Evolutionary conservation across 2,113 vertebrate genomes (phyloP).

Genomic region (cat (Felis catus)): F.catus_Fca126_mat1.0 CM031423.1:44797001-44797500

Average conservation of each 20-base stretch:
- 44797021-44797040: not conserved
- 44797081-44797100: not conserved
- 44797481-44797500: not conserved
- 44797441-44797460: not conserved
- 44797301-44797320: too few species aligned
- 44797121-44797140: not conserved
- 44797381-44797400: too few species aligned
- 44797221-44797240: too few species aligned
- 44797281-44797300: too few species aligned
- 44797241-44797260: too few species aligned
- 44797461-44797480: constrained; percentile 4
- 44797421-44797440: too few species aligned
- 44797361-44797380: too few species aligned
- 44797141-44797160: not conserved
- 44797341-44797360: too few species aligned
- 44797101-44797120: not conserved
- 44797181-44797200: not conserved
- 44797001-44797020: not conserved
- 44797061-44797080: not conserved
- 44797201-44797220: not conserved
- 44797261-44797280: too few species aligned
- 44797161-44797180: not conserved
- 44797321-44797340: too few species aligned
- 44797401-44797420: too few species aligned
- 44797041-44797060: not conserved